Conservation (phyloP, 2,113 vertebrate genomes). For the Synchiropus splendidus region DNA sequence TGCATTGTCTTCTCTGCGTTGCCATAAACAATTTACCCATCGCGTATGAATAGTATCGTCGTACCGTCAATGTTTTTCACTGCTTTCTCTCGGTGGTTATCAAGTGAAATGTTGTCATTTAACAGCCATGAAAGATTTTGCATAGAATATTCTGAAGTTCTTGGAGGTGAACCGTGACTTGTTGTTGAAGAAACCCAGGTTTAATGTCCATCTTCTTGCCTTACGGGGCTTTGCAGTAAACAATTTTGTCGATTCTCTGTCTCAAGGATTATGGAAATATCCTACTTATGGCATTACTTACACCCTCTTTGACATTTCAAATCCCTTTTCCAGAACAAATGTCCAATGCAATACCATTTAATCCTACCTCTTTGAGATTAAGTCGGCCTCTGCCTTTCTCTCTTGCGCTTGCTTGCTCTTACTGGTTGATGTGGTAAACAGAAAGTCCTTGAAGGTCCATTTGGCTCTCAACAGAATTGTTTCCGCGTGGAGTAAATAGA, state of each 20-base stretch:
- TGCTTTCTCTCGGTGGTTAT: too few species aligned
- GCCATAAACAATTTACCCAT: too few species aligned
- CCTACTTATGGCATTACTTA: conserved; percentile 56
- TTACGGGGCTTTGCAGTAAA: conserved; percentile 45
- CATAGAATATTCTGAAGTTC: too few species aligned
- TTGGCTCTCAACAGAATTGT: too few species aligned
- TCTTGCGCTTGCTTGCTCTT: background rate
- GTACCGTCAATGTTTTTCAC: too few species aligned
- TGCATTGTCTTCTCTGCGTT: too few species aligned
- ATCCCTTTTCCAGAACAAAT: conserved; percentile 67
- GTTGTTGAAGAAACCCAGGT: too few species aligned
- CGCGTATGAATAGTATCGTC: too few species aligned
- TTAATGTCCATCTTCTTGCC: conserved; percentile 2
- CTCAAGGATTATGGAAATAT: conserved; percentile 58
- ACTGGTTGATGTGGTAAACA: conserved; percentile 26
- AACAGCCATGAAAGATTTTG: too few species aligned
- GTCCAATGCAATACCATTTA: conserved; percentile 53
- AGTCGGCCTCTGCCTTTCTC: conserved; percentile 8
- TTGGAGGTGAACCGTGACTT: too few species aligned
- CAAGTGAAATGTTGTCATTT: too few species aligned
- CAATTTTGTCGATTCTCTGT: conserved; percentile 53
- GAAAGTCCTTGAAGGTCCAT: conserved; percentile 52
- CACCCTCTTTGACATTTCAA: conserved; percentile 64
- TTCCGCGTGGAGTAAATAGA: too few species aligned
- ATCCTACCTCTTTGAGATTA: conserved; percentile 57